These are phyloP conservation scores for Forbesichthys agassizii DNA, from an alignment of 2,113 vertebrate genomes.

Conservation along the genomic window DNA sequence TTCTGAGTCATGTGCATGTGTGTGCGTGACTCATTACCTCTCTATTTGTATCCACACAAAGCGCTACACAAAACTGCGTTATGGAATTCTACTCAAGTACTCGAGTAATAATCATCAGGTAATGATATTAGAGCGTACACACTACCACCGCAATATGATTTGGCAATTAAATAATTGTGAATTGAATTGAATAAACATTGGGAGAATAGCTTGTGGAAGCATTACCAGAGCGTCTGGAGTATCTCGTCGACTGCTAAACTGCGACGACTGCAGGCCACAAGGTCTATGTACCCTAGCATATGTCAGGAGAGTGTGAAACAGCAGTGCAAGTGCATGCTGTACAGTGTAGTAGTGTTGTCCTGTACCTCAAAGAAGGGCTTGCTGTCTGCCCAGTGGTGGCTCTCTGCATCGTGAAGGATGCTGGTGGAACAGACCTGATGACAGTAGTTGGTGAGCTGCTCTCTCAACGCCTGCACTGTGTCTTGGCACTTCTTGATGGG, in stretches of 20 bases:
- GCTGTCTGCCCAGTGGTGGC: conserved; percentile 90
- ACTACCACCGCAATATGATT: too few species aligned
- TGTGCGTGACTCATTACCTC: too few species aligned
- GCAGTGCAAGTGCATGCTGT: neutral
- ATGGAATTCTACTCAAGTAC: too few species aligned
- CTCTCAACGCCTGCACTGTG: conserved; percentile 79
- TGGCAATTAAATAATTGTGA: too few species aligned
- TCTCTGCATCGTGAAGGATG: conserved; percentile 92
- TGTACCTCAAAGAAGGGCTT: conserved; percentile 95
- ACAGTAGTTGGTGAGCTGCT: conserved; percentile 88
- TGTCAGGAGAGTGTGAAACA: neutral
- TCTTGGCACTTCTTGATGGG: conserved; percentile 87
- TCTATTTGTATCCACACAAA: too few species aligned
- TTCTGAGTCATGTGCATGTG: too few species aligned
- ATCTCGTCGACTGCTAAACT: conserved; percentile 3
- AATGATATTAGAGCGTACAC: too few species aligned
- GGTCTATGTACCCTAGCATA: neutral
- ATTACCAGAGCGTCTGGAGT: neutral
- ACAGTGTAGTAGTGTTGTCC: neutral
- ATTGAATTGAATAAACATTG: too few species aligned
- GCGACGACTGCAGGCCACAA: too few species aligned
- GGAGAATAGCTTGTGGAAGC: too few species aligned
- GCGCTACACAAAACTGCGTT: too few species aligned
- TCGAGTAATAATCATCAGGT: too few species aligned
- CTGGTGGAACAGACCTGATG: conserved; percentile 86